Percentiles rank a stretch among this genome's conserved stretches.
Evolutionary conservation across 2,888 invertebrate genomes (phyloP).

Genomic region (Leptinotarsa rubiginosa): DNA sequence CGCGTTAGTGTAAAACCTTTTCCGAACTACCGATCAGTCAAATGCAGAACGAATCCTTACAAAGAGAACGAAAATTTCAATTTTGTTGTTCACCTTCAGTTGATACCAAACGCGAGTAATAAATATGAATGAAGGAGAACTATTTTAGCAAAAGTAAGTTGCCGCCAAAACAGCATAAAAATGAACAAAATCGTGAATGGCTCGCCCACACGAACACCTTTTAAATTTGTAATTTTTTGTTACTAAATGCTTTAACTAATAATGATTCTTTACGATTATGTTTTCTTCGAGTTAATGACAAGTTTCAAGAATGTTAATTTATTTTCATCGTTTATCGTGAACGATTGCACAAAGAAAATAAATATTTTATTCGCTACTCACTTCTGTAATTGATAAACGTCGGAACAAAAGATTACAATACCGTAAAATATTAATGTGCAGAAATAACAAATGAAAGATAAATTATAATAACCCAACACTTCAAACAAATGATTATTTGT

Average conservation of each 20-base stretch:
- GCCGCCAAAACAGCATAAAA: not conserved
- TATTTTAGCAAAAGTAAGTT: not conserved
- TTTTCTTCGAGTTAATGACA: not conserved
- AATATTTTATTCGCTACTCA: slow-evolving; percentile 5
- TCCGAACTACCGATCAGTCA: too few relatives aligned
- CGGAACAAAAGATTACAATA: not conserved
- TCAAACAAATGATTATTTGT: not conserved
- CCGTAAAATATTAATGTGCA: slow-evolving; percentile 1
- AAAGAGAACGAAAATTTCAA: not conserved
- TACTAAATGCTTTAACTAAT: not conserved
- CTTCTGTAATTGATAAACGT: not conserved
- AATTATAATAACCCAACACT: not conserved
- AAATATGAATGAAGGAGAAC: too few relatives aligned
- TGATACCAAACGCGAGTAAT: too few relatives aligned
- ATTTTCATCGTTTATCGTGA: slow-evolving; percentile 6
- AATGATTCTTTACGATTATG: not conserved
- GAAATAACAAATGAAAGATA: not conserved
- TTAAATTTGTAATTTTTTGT: not conserved
- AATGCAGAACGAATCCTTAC: too few relatives aligned
- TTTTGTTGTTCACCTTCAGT: not conserved
- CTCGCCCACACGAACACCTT: not conserved
- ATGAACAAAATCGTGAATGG: not conserved
- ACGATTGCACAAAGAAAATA: slow-evolving; percentile 1
- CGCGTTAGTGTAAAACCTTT: too few relatives aligned
- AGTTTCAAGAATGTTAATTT: not conserved